Conservation (phyloP, 2,888 invertebrate genomes). For the Prionchulus punctatus region DNA sequence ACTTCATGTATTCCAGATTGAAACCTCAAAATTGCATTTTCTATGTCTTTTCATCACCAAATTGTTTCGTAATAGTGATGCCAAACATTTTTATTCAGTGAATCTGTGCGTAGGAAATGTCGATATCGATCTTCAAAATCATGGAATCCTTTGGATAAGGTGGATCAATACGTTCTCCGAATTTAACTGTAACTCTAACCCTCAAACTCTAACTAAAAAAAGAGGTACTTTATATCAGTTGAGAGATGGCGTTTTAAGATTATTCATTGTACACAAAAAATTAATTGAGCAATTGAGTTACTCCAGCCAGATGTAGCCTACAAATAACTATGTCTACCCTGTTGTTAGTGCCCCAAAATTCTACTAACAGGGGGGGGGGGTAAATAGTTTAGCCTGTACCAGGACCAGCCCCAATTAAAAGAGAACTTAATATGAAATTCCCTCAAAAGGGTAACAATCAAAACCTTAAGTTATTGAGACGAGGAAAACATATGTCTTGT, state of each 20-base stretch:
- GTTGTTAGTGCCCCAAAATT: constrained; percentile 48
- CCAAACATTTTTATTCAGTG: no score
- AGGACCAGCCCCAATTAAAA: constrained; percentile 50
- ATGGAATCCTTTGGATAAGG: no score
- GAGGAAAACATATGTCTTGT: constrained; percentile 64
- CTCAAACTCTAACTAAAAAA: not conserved
- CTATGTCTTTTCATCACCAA: no score
- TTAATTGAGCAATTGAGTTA: constrained; percentile 52
- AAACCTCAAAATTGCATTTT: no score
- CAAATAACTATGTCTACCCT: constrained; percentile 61
- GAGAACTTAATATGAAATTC: constrained; percentile 47
- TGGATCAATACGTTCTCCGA: no score
- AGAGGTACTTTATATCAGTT: not conserved
- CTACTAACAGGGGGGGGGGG: constrained; percentile 50
- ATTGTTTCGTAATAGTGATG: no score
- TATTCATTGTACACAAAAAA: constrained; percentile 61
- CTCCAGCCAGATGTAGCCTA: constrained; percentile 54
- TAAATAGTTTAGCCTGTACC: constrained; percentile 65
- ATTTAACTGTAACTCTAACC: not conserved
- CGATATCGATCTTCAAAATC: no score
- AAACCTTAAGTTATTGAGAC: constrained; percentile 69
- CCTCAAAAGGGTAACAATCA: constrained; percentile 56
- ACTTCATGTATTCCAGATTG: no score
- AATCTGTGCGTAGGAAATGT: no score
- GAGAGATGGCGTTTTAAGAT: not conserved